A percentile compares a stretch with the other conserved stretches of the same genome.
Conservation (phyloP, 2,113 vertebrate species). For the Anguilla rostrata region DNA sequence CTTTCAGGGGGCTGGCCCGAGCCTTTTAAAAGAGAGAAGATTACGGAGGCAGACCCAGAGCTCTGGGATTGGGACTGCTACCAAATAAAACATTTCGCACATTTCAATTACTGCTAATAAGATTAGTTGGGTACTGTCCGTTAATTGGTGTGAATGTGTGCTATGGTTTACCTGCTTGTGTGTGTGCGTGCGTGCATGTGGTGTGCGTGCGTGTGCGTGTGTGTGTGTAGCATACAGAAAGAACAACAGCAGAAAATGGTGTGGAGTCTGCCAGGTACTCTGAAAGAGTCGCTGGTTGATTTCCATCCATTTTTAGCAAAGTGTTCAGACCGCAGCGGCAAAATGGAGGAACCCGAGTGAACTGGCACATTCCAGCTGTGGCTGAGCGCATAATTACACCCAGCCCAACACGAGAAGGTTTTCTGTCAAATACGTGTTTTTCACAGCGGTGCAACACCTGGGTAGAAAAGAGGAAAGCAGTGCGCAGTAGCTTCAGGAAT, state of each 20-base stretch:
- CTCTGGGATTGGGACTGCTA: not conserved
- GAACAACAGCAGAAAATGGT: not conserved
- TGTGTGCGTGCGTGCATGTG: too few relatives aligned
- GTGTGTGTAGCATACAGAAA: not conserved
- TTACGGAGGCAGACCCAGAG: not conserved
- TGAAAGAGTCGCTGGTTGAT: not conserved
- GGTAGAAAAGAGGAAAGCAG: not conserved
- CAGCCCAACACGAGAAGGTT: not conserved
- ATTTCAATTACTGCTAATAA: not conserved
- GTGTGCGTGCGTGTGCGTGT: not conserved
- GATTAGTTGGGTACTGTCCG: not conserved
- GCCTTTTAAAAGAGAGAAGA: not conserved
- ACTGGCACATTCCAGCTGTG: not conserved
- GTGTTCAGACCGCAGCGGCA: not conserved
- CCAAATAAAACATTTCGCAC: not conserved
- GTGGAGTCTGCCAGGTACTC: not conserved
- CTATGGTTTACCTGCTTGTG: not conserved
- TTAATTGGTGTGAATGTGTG: not conserved
- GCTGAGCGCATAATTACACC: not conserved
- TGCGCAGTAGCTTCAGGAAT: not conserved
- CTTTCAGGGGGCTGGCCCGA: not conserved
- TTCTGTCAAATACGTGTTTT: not conserved
- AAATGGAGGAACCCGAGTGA: not conserved
- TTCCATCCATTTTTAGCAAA: not conserved
- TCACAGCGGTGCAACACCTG: not conserved